A percentile compares a stretch with the other conserved stretches of the same genome.
phyloP scores from a whole-genome alignment of 2,797 vertebrate genomes.

The Pyrocephalus nanus region DNA sequence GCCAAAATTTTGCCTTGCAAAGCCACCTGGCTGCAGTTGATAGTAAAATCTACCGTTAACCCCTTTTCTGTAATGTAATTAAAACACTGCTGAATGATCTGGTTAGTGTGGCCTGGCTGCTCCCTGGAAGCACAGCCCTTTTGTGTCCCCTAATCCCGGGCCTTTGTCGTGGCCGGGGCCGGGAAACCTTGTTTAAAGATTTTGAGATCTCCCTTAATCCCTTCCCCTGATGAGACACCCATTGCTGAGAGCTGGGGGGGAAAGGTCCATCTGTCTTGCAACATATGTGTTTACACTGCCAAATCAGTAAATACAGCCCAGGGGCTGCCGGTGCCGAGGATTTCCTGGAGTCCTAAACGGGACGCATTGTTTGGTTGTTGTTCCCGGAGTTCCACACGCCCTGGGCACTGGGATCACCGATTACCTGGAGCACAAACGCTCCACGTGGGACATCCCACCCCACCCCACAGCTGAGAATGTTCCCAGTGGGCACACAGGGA shows the following conservation, averaged over 20 bases:
- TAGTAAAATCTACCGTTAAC: constrained; percentile 38
- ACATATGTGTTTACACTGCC: constrained; percentile 80
- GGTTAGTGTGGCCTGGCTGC: background rate
- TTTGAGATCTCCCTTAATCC: constrained; percentile 77
- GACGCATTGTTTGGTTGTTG: constrained; percentile 66
- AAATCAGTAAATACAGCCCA: constrained; percentile 77
- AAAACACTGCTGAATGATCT: constrained; percentile 49
- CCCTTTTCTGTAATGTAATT: constrained; percentile 51
- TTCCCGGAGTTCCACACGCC: constrained; percentile 26
- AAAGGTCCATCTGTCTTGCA: constrained; percentile 82
- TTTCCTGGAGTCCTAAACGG: constrained; percentile 75
- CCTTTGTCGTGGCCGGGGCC: constrained; percentile 14
- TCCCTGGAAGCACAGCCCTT: background rate
- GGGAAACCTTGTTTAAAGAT: constrained; percentile 78
- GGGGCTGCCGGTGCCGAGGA: constrained; percentile 67
- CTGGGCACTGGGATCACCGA: background rate
- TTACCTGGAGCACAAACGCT: background rate
- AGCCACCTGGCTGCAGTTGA: constrained; percentile 60
- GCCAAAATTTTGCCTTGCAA: constrained; percentile 3
- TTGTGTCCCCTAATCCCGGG: constrained; percentile 43
- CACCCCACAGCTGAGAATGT: background rate
- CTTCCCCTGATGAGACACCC: constrained; percentile 78
- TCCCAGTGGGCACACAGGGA: background rate
- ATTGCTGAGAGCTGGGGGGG: constrained; percentile 77
- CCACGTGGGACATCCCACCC: background rate